These are phyloP conservation scores for Phaonia tiefii DNA, from an alignment of 2,888 invertebrate species.

Conservation along the genomic window DNA sequence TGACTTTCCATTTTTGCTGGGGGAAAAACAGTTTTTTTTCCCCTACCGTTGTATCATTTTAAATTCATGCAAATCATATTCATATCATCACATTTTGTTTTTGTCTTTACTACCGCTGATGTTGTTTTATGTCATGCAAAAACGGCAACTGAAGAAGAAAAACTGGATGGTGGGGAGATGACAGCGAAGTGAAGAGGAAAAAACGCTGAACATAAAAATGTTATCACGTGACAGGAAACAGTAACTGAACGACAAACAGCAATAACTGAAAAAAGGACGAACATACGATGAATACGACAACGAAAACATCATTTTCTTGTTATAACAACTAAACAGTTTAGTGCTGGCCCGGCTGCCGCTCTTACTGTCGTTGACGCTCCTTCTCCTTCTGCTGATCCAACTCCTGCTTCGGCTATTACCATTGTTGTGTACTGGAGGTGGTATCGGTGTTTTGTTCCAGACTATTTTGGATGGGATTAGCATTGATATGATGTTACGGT, in stretches of 20 bases:
- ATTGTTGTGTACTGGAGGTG: slow-evolving; percentile 13
- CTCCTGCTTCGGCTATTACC: slow-evolving; percentile 3
- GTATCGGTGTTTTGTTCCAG: slow-evolving; percentile 26
- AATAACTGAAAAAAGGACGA: slow-evolving; percentile 40
- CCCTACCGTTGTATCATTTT: slow-evolving; percentile 17
- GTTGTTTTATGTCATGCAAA: slow-evolving; percentile 41
- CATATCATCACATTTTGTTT: slow-evolving; percentile 43
- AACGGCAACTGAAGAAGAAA: background rate
- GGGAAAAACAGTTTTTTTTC: background rate
- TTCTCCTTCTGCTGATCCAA: background rate
- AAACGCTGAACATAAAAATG: slow-evolving; percentile 39
- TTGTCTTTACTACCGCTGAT: slow-evolving; percentile 2
- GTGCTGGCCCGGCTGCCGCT: slow-evolving; percentile 11
- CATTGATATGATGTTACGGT: slow-evolving; percentile 59
- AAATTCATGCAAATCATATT: slow-evolving; percentile 61
- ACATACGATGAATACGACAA: slow-evolving; percentile 31
- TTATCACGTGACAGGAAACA: slow-evolving; percentile 63
- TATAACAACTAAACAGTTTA: slow-evolving; percentile 39
- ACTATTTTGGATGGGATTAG: slow-evolving; percentile 50
- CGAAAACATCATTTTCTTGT: slow-evolving; percentile 56
- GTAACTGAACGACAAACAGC: slow-evolving; percentile 44
- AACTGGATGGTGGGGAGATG: slow-evolving; percentile 5
- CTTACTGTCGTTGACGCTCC: slow-evolving; percentile 21
- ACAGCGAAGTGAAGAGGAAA: background rate
- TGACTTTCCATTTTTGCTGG: background rate